Conservation (phyloP, 2,797 vertebrate genomes). For the Periparus ater region DNA sequence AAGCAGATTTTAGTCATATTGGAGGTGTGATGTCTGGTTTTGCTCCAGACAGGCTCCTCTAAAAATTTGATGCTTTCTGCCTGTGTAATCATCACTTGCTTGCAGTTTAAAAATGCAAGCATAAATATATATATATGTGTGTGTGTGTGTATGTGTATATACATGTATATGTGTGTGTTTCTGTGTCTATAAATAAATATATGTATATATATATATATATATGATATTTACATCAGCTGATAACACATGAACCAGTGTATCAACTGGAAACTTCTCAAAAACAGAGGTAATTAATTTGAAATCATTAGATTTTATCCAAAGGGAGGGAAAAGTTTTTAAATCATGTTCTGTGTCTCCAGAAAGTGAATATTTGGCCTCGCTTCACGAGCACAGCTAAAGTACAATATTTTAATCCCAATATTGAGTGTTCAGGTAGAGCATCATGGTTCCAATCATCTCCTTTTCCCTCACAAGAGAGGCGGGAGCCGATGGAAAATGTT, state of each 20-base stretch:
- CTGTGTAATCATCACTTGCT: background rate
- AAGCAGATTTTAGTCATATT: background rate
- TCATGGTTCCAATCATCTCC: background rate
- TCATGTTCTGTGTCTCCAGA: background rate
- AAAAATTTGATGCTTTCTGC: background rate
- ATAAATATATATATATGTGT: background rate
- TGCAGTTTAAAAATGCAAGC: background rate
- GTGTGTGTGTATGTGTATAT: background rate
- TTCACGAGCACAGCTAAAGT: background rate
- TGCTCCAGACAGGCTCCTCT: constrained; percentile 19
- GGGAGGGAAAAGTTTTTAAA: background rate
- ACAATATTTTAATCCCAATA: background rate
- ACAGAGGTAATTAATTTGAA: background rate
- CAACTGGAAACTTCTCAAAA: background rate
- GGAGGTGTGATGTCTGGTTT: constrained; percentile 58
- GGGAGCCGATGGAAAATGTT: background rate
- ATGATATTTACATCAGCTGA: background rate
- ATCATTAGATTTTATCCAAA: background rate
- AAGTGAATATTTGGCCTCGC: background rate
- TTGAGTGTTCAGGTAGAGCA: background rate
- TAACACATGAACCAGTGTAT: background rate
- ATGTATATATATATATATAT: too few species aligned
- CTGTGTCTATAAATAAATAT: too few species aligned
- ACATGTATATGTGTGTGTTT: too few species aligned
- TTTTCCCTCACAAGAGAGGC: background rate